Conservation (phyloP, 2,888 invertebrate species). For the Tetropium fuscum region DNA sequence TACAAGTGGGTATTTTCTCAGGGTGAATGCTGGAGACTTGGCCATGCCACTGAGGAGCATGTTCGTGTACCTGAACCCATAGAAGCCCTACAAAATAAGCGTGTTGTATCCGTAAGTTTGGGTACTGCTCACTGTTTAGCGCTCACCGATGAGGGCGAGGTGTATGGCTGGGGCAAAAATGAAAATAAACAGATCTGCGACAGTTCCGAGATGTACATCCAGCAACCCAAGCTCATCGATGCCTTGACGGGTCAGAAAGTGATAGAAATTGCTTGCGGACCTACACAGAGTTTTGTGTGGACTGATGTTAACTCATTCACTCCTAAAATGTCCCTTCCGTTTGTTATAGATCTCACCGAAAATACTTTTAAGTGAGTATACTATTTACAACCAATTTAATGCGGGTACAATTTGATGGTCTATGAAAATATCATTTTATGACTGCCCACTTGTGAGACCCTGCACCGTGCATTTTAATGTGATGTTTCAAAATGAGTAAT, state of each 20-base stretch:
- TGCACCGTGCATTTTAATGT: too few species aligned
- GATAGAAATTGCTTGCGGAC: constrained; percentile 77
- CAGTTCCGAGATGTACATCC: constrained; percentile 65
- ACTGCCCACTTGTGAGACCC: too few species aligned
- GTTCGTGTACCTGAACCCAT: constrained; percentile 83
- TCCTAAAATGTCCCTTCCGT: constrained; percentile 82
- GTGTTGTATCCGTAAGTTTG: constrained; percentile 74
- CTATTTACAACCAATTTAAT: too few species aligned
- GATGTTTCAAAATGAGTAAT: too few species aligned
- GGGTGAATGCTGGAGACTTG: constrained; percentile 84
- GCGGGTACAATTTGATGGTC: too few species aligned
- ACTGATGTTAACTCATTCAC: constrained; percentile 75
- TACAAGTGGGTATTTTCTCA: constrained; percentile 27
- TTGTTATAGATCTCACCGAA: constrained; percentile 89
- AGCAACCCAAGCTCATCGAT: constrained; percentile 70
- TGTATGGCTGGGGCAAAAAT: constrained; percentile 85
- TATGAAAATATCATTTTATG: too few species aligned
- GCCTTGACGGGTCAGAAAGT: constrained; percentile 71
- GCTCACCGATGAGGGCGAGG: constrained; percentile 76
- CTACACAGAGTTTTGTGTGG: constrained; percentile 83
- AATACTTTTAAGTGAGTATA: constrained; percentile 78
- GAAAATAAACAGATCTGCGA: constrained; percentile 76
- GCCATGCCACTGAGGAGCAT: constrained; percentile 82
- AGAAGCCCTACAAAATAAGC: constrained; percentile 75
- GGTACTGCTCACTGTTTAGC: constrained; percentile 81